Percentiles rank a stretch among this genome's conserved stretches.
phyloP scores from a whole-genome alignment of 2,113 vertebrate genomes.

The Castor canadensis region DNA sequence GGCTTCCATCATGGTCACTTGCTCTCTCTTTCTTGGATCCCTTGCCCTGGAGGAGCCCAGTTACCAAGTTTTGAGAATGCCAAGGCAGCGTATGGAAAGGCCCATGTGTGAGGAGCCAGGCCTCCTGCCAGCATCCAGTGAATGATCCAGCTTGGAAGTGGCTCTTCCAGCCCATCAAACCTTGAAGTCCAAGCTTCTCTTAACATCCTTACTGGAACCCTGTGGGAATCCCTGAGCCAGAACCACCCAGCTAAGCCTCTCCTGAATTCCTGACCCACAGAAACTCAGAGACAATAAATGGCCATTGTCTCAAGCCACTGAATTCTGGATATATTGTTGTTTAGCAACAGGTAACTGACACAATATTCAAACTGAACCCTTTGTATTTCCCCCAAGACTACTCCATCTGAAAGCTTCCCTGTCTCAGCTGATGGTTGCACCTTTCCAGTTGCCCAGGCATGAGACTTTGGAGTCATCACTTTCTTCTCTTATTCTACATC shows the following conservation, averaged over 20 bases:
- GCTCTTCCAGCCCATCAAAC: not conserved
- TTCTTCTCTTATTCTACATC: not conserved
- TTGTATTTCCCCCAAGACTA: not conserved
- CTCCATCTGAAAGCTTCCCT: not conserved
- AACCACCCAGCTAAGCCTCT: too few species aligned
- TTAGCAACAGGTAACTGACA: not conserved
- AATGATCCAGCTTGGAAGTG: not conserved
- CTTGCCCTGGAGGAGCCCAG: not conserved
- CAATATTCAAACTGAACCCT: not conserved
- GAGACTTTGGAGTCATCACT: not conserved
- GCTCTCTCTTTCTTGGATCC: not conserved
- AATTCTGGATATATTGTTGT: not conserved
- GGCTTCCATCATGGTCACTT: not conserved
- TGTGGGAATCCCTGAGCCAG: too few species aligned
- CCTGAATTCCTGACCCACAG: too few species aligned
- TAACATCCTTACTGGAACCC: not conserved
- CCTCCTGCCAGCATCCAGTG: not conserved
- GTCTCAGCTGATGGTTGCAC: too few species aligned
- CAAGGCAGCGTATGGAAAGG: not conserved
- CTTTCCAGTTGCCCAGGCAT: not conserved
- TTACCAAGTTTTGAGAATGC: not conserved
- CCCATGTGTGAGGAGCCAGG: not conserved
- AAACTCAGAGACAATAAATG: too few species aligned
- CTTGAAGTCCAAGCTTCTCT: not conserved
- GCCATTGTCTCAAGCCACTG: not conserved